These are phyloP conservation scores for Montipora foliosa DNA, from an alignment of 64 coral and sea anemone genomes.

Conservation along the genomic window DNA sequence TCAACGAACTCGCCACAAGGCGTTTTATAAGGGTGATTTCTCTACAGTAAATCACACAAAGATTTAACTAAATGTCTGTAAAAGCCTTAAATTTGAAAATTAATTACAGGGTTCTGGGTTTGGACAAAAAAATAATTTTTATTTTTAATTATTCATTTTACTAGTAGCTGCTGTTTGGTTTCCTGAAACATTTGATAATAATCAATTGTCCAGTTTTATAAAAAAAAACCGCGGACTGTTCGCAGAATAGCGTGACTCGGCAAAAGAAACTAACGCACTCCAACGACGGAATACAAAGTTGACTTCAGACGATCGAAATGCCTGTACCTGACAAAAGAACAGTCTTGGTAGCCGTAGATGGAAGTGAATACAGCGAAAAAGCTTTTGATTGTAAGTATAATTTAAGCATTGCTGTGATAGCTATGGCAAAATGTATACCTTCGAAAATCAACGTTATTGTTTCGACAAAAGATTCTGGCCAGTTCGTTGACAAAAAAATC, in stretches of 20 bases:
- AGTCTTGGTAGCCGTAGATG: conserved; percentile 64
- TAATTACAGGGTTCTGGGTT: background rate
- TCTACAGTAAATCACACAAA: too few relatives aligned
- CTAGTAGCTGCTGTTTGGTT: background rate
- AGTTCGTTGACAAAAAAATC: background rate
- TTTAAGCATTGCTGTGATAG: background rate
- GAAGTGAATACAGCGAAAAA: conserved; percentile 55
- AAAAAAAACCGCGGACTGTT: background rate
- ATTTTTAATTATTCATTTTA: conserved; percentile 28
- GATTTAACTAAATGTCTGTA: too few relatives aligned
- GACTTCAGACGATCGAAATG: background rate
- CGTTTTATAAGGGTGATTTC: too few relatives aligned
- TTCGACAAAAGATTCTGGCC: background rate
- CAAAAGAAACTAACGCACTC: background rate
- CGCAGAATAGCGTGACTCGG: background rate
- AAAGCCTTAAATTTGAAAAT: background rate
- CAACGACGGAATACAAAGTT: background rate
- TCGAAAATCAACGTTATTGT: background rate
- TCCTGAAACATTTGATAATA: background rate
- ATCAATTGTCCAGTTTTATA: background rate
- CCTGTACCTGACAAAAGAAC: conserved; percentile 8
- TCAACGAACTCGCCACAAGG: too few relatives aligned
- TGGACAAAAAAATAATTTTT: background rate
- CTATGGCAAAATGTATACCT: background rate
- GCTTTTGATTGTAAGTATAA: conserved; percentile 75